Evolutionary conservation across 2,797 vertebrate species (phyloP), one percentile per base, ranked within the genome.

Genomic region (Esox lucius): DNA sequence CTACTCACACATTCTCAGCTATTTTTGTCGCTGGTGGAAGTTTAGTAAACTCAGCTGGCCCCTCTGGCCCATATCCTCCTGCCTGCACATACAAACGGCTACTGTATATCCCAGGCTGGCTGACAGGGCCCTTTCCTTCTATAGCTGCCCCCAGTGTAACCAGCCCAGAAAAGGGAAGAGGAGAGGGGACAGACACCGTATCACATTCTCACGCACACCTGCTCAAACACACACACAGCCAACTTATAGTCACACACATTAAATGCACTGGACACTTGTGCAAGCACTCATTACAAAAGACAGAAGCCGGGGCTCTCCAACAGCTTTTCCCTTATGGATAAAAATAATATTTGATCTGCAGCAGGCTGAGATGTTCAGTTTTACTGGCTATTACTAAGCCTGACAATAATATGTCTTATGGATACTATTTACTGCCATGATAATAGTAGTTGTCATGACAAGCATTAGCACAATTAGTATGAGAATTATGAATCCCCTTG

Each of bases 61-160:
- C 85, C 84, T 83, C 85, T 90, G 87, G 88, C 85, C 89, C 84
- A 87, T 84, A 92, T 92, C 91, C 79, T 86, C 84, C 31, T 22
- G 35, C 17, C 17, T 22, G 11, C 11, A 5, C 66, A 35, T 11
- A 46, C 66, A 68, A 17, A 68, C 66, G 87, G 76, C 89, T 90
- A 87, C 89, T 61, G 56, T 61, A 26, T 61, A 61, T 61, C 92
- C 91, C 90, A 89, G 62, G 62, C 87, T 80, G 86, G 75, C 88
- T 93, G 91, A 93, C 92, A 90, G 89, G 85, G 87, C 81, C 86
- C 89, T 91, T 93, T 94, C 91, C 88, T 91, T 92, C 93, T 90
- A 90, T 93, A 93, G 91, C 86, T 88, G 83, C 88, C 88, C 89
- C 86, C 84, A 77, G 84, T 91, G 89, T 89, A 90, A 91, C 90